Evolutionary conservation across 2,888 invertebrate genomes (phyloP), one percentile per base, ranked within the genome.

Genomic region (Apotomis betuletana): DNA sequence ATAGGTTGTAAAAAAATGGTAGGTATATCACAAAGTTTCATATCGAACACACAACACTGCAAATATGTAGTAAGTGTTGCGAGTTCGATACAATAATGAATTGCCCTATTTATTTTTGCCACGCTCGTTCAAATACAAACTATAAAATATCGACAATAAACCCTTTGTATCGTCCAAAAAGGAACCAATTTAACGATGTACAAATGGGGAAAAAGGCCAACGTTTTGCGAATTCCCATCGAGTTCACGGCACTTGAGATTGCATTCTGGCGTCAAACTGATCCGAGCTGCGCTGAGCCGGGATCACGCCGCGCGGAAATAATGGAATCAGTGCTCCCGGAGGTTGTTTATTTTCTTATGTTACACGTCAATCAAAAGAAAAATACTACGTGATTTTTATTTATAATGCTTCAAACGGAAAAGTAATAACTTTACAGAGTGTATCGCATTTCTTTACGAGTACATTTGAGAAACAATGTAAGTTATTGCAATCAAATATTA

Each of bases 161-260:
- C 57, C 12, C 41, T 60, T 41, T n/a, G 49, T n/a, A 51, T 8
- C 13, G n/a, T 41, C 41, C 27, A 49, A 46, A 55, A 65, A 64
- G n/a, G 64, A 65, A 36, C 54, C 44, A 46, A 62, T 49, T 62
- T 57, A 15, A 27, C 59, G 44, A 60, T 44, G 57, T 49, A 49
- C 15, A 41, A 52, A 41, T 36, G 52, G 9, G 59, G 49, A 51
- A 51, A 46, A 60, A 46, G n/a, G 27, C 15, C 36, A 49, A 55
- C 59, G 59, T 54, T 70, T 64, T 44, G 38, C 59, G 59, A 59
- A 71, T 71, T 67, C 61, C 57, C 57, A 57, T 59, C 13, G 65
- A 61, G 71, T 52, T 71, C 67, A 62, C 61, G 67, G 51, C 71
- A 67, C 71, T 67, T 67, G 67, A 67, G 71, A 67, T 67, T 71